Conservation (phyloP, 2,888 invertebrate genomes). For the Apomyelois bistriatella region DNA sequence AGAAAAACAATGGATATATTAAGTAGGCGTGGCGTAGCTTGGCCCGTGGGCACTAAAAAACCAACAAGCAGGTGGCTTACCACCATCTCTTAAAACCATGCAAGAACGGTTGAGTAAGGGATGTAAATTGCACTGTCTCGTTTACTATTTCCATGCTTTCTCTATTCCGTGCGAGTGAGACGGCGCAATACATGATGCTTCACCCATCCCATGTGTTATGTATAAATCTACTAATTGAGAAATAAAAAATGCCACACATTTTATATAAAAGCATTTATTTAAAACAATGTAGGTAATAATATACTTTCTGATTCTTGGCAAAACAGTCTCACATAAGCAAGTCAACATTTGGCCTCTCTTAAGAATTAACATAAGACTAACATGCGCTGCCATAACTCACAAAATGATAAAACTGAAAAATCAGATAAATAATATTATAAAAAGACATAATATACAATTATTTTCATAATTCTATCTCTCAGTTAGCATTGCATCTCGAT, state of each 20-base stretch:
- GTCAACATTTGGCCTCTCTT: constrained; percentile 81
- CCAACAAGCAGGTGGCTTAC: too few relatives aligned
- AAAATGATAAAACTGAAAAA: constrained; percentile 70
- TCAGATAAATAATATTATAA: constrained; percentile 72
- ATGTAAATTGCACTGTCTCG: too few relatives aligned
- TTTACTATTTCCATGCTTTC: too few relatives aligned
- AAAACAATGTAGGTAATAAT: constrained; percentile 80
- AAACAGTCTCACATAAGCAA: constrained; percentile 81
- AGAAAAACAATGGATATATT: too few relatives aligned
- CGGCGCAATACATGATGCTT: too few relatives aligned
- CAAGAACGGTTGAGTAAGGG: too few relatives aligned
- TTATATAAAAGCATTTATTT: constrained; percentile 80
- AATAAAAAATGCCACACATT: constrained; percentile 24
- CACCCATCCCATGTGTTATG: too few relatives aligned
- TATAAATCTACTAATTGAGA: too few relatives aligned
- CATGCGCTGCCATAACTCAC: constrained; percentile 79
- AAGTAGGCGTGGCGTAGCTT: too few relatives aligned
- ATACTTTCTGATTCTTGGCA: constrained; percentile 81
- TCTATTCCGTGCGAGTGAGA: too few relatives aligned
- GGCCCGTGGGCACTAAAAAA: too few relatives aligned
- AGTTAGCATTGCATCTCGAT: constrained; percentile 75
- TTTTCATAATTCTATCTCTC: constrained; percentile 65
- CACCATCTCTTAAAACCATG: too few relatives aligned
- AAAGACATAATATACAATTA: constrained; percentile 69
- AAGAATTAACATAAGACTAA: constrained; percentile 76